A percentile compares a stretch with the other conserved stretches of the same genome.
phyloP scores from a whole-genome alignment of 2,113 vertebrate genomes.

The Ursus arctos region DNA sequence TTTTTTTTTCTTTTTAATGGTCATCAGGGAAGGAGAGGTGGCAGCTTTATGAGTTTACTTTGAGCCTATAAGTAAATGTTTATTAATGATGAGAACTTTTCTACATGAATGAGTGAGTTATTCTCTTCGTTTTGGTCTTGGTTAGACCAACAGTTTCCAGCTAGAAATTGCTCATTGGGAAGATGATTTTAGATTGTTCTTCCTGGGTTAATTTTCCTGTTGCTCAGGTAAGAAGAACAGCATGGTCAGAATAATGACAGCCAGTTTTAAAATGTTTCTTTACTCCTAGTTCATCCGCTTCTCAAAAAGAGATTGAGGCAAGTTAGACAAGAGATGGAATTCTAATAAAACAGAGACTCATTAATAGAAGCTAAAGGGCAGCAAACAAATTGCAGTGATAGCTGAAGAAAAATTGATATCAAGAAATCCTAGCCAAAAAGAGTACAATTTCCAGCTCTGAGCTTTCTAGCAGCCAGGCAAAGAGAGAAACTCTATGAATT shows the following conservation, averaged over 20 bases:
- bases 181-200: conserved; percentile 22
- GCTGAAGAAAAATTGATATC: neutral
- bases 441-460: neutral
- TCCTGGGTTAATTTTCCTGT: conserved; percentile 48
- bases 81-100: neutral
- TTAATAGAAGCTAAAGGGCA: neutral
- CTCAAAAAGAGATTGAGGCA: conserved; percentile 33
- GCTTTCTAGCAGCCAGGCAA: neutral
- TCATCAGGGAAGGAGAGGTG: neutral
- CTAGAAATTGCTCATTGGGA: neutral
- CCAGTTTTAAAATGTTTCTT: neutral
- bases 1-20: neutral
- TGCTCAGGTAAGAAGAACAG: neutral
- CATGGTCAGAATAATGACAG: neutral
- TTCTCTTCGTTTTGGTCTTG: conserved; percentile 55
- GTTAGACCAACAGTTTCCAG: neutral
- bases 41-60: neutral
- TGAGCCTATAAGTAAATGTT: neutral
- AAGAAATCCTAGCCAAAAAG: neutral
- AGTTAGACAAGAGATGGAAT: neutral
- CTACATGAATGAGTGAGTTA: neutral
- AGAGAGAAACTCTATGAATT: neutral
- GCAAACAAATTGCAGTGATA: neutral
- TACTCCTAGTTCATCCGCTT: conserved; percentile 20
- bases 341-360: neutral